phyloP scores from a whole-genome alignment of 2,888 invertebrate species.

The Caenorhabditis plicata region DNA sequence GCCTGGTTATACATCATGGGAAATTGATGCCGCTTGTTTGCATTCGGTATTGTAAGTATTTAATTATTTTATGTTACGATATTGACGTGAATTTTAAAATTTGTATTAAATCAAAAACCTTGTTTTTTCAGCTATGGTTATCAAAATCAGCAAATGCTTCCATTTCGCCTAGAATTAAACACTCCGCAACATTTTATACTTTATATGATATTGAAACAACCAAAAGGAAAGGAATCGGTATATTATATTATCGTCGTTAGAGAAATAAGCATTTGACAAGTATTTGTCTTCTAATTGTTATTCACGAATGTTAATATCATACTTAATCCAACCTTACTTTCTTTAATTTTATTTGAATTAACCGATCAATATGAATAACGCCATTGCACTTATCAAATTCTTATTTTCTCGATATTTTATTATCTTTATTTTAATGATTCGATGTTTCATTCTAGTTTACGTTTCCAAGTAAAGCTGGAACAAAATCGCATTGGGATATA shows the following conservation, averaged over 20 bases:
- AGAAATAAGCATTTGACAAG: too few relatives aligned
- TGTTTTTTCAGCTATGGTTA: slow-evolving; percentile 6
- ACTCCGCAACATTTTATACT: too few relatives aligned
- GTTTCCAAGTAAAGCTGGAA: slow-evolving; percentile 1
- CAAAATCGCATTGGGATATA: slow-evolving; percentile 22
- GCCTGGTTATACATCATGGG: slow-evolving; percentile 32
- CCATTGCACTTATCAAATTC: too few relatives aligned
- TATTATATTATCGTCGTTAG: background rate
- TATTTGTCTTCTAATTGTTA: too few relatives aligned
- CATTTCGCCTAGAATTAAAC: slow-evolving; percentile 46
- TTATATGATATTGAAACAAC: slow-evolving; percentile 58
- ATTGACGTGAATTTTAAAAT: background rate
- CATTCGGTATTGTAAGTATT: too few relatives aligned
- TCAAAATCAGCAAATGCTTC: slow-evolving; percentile 29
- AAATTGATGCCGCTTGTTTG: slow-evolving; percentile 17
- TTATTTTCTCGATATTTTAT: background rate
- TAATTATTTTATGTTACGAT: too few relatives aligned
- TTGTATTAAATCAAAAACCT: background rate
- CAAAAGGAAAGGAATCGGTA: slow-evolving; percentile 52
- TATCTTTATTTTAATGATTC: background rate
- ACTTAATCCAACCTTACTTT: too few relatives aligned
- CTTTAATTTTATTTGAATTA: too few relatives aligned
- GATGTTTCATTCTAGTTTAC: slow-evolving; percentile 11
- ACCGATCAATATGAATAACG: too few relatives aligned
- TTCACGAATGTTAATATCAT: too few relatives aligned